These are phyloP conservation scores for Spongia lamella DNA, from an alignment of 37 sponge, comb jelly and placozoan genomes.

Conservation along the genomic window DNA sequence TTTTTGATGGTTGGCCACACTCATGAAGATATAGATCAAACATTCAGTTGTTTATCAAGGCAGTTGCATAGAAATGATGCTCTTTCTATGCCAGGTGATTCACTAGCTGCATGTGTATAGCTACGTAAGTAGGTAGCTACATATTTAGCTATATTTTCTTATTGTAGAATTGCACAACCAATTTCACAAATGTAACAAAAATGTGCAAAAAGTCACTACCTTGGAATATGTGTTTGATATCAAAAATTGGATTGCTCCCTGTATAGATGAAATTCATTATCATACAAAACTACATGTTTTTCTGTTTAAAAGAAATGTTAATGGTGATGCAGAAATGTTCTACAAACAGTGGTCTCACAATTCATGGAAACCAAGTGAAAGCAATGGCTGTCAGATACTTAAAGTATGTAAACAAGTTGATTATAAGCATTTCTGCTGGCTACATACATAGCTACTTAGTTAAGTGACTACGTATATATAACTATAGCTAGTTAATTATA, in stretches of 20 bases:
- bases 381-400: not conserved
- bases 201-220: too few species aligned
- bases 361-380: slow-evolving; percentile 8
- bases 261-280: slow-evolving; percentile 4
- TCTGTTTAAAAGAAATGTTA: slow-evolving; percentile 1
- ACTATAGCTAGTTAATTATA: too few species aligned
- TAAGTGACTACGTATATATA: too few species aligned
- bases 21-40: slow-evolving; percentile 37
- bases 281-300: slow-evolving; percentile 22
- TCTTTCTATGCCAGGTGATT: slow-evolving; percentile 15
- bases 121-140: not conserved
- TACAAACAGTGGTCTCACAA: slow-evolving; percentile 8
- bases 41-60: slow-evolving; percentile 1
- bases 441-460: too few species aligned
- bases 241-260: slow-evolving; percentile 9
- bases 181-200: not conserved
- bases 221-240: too few species aligned
- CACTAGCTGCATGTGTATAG: not conserved
- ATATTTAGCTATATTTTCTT: not conserved
- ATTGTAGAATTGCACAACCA: not conserved
- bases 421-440: slow-evolving; percentile 4
- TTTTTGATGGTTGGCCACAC: slow-evolving; percentile 33
- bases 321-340: slow-evolving; percentile 15
- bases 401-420: too few species aligned
- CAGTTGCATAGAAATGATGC: slow-evolving; percentile 12